Percentiles rank a stretch among this genome's conserved stretches.
Evolutionary conservation across 2,797 vertebrate genomes (phyloP).

Genomic region (Esox lucius): DNA sequence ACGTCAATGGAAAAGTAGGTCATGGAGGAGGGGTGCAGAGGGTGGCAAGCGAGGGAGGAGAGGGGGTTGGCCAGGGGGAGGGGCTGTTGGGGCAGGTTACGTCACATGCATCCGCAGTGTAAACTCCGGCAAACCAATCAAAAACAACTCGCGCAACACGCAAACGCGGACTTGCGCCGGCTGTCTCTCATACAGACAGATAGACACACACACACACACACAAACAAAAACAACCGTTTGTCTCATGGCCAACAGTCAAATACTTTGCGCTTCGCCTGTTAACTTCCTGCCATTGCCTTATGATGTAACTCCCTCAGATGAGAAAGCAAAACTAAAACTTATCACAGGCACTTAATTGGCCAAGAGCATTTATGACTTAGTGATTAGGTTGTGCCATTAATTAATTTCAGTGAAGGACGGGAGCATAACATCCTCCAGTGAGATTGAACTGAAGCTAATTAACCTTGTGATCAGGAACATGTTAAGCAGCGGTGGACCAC

Average conservation of each 20-base stretch:
- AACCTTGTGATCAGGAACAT: too few species aligned
- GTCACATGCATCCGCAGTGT: conserved; percentile 63
- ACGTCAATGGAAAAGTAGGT: conserved; percentile 77
- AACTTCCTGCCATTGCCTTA: not conserved
- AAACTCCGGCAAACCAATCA: conserved; percentile 54
- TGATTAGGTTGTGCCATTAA: too few species aligned
- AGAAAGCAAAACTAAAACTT: not conserved
- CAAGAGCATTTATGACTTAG: too few species aligned
- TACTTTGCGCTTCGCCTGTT: not conserved
- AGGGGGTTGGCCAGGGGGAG: conserved; percentile 35
- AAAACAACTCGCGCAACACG: conserved; percentile 36
- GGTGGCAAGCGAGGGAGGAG: conserved; percentile 18
- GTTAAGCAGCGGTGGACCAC: too few species aligned
- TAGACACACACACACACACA: not conserved
- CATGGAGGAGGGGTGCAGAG: conserved; percentile 39
- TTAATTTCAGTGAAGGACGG: too few species aligned
- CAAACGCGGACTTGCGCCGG: not conserved
- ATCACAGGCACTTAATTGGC: too few species aligned
- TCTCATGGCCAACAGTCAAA: not conserved
- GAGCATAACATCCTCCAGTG: too few species aligned
- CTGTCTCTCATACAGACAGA: conserved; percentile 9
- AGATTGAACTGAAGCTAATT: too few species aligned
- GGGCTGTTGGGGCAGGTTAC: conserved; percentile 51
- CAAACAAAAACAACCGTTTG: not conserved
- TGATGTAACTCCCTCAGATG: conserved; percentile 3